These are phyloP conservation scores for Leucoptera coffeella DNA, from an alignment of 2,888 invertebrate species.

Conservation along the genomic window DNA sequence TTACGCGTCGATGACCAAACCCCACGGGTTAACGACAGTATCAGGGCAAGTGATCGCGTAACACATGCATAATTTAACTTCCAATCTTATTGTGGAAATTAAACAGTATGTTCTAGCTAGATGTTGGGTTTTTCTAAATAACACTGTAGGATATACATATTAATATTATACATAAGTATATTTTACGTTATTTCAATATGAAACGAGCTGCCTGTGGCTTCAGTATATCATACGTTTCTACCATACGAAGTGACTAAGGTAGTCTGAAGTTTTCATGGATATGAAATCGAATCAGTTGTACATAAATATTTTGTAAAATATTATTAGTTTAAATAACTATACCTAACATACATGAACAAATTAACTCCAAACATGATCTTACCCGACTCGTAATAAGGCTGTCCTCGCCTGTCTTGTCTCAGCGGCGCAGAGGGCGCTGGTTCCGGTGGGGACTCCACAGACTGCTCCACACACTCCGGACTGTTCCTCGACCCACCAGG, in stretches of 20 bases:
- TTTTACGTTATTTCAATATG: no score
- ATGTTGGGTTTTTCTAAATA: no score
- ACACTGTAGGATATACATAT: no score
- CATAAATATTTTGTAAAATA: neutral
- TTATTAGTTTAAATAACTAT: no score
- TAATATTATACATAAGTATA: no score
- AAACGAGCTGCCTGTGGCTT: no score
- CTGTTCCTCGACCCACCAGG: conserved; percentile 34
- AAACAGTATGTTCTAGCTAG: no score
- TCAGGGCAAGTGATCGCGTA: no score
- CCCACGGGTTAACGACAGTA: conserved; percentile 14
- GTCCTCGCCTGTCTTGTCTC: conserved; percentile 33
- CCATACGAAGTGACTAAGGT: no score
- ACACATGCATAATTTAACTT: no score
- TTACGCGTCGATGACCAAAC: conserved; percentile 42
- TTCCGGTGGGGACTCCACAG: conserved; percentile 41
- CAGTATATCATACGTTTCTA: no score
- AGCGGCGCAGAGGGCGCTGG: conserved; percentile 42
- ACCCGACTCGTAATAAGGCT: conserved; percentile 45
- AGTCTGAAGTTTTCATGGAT: neutral
- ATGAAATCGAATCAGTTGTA: neutral
- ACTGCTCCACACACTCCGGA: conserved; percentile 41
- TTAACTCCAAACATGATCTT: neutral
- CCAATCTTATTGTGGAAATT: no score
- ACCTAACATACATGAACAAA: neutral